phyloP scores from a whole-genome alignment of 2,888 invertebrate genomes.

The Ophioninae sp. region DNA sequence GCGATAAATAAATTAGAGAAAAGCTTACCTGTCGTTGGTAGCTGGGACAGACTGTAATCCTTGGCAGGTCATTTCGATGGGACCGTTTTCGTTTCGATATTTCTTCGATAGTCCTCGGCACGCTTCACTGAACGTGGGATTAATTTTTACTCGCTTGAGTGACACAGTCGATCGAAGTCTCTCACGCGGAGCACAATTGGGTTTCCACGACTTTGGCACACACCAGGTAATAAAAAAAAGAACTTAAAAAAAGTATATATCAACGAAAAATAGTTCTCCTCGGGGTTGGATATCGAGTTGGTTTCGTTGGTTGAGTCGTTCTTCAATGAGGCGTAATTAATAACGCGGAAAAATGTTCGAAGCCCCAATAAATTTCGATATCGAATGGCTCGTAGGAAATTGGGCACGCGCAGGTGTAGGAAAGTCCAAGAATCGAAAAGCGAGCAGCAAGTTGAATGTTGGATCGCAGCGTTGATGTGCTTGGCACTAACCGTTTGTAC shows the following conservation, averaged over 20 bases:
- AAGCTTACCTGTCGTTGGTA: slow-evolving; percentile 69
- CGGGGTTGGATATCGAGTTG: neutral
- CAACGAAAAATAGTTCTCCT: neutral
- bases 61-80: slow-evolving; percentile 71
- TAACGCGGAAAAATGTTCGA: neutral
- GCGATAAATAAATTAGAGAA: slow-evolving; percentile 34
- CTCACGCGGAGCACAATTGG: neutral
- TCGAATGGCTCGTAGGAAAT: neutral
- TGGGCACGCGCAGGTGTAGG: slow-evolving; percentile 8
- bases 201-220: neutral
- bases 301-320: neutral
- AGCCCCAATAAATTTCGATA: neutral
- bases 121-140: slow-evolving; percentile 73
- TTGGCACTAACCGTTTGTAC: slow-evolving; percentile 22
- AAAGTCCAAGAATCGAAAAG: neutral
- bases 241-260: neutral
- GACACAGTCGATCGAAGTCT: neutral
- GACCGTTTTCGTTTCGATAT: slow-evolving; percentile 36
- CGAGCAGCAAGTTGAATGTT: neutral
- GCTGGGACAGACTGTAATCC: slow-evolving; percentile 66
- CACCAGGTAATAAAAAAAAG: neutral
- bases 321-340: neutral
- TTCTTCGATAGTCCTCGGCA: slow-evolving; percentile 63
- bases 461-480: neutral
- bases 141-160: slow-evolving; percentile 66